These are phyloP conservation scores for Spilogale gracilis DNA, from an alignment of 2,113 vertebrate species.

Conservation along the genomic window DNA sequence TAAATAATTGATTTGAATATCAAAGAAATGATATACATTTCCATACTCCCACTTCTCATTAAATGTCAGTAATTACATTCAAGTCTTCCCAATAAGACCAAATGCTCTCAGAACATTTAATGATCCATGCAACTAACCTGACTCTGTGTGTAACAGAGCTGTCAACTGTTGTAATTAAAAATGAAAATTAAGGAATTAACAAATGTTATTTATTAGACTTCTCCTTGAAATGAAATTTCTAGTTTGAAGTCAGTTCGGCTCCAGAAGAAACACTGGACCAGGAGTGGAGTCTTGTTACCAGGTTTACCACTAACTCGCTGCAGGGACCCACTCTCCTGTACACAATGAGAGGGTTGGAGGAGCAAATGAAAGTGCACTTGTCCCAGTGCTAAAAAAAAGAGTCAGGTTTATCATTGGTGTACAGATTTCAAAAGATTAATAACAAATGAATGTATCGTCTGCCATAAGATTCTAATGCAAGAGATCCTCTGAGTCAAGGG, in stretches of 20 bases:
- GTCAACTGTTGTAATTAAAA: constrained; percentile 2
- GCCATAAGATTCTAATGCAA: background rate
- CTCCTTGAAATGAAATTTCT: background rate
- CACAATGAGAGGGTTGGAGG: background rate
- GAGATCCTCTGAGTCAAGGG: background rate
- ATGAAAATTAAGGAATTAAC: constrained; percentile 15
- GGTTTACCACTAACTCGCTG: background rate
- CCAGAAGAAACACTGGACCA: background rate
- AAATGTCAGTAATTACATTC: background rate
- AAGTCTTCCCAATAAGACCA: background rate
- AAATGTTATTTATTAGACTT: constrained; percentile 23
- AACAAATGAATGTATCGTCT: background rate
- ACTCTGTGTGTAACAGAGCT: background rate
- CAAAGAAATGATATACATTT: constrained; percentile 37
- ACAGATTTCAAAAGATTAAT: background rate
- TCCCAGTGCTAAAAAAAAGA: background rate
- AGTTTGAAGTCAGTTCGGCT: background rate
- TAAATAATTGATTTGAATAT: constrained; percentile 56
- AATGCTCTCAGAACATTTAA: background rate
- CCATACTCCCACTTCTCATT: background rate
- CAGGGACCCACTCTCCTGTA: background rate
- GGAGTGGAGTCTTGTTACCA: background rate
- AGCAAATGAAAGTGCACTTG: background rate
- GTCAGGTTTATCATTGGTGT: background rate
- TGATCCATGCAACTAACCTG: background rate